Base-by-base conservation (phyloP, 2,113 vertebrate genomes). In the Chelonoidis abingdonii region DNA sequence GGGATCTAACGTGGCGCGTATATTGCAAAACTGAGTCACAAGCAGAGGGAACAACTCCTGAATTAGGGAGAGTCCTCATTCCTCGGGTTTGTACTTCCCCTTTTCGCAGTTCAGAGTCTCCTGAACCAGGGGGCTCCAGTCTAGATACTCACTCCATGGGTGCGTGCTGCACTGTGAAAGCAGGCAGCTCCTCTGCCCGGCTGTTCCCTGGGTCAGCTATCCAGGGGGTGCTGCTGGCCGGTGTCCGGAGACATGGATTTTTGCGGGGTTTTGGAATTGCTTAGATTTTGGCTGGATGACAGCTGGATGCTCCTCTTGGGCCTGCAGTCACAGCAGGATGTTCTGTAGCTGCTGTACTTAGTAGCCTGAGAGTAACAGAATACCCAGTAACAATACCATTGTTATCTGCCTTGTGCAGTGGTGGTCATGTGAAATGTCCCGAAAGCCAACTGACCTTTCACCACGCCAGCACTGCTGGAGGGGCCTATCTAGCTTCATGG, bases 181-280 rank as follows among this genome's bases (percentile, higher is more conserved):
- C 22, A 56, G 7, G 22, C 54, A 24, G 54, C 54, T 56, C 54
- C 17, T 24, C n/a, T 84, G 56, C 35, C 4, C 27, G 1, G 2
- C 2, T 0, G 1, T 1, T 85, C 29, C 57, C 47, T 0, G 0
- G 44, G 25, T 76, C 12, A 52, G 2, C 35, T 29, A 17, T 79
- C 76, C 27, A 17, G 29, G 38, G 5, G 22, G 54, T 19, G 54
- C 0, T 41, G 52, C 65, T 57, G 25, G 0, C 80, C 10, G 41
- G n/a, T 38, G 62, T 72, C 25, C 52, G 16, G 41, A 76, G 56
- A 5, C 1, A 25, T 49, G 44, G 52, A 17, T 88, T 57, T 65
- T 94, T 89, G 17, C 17, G 41, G 47, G 35, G 1, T 17, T 87
- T 50, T 93, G 47, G 31, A 41, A 13, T 1, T 76, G 50, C 75